Evolutionary conservation across 2,113 vertebrate species (phyloP).

Genomic region (Athene noctua): DNA sequence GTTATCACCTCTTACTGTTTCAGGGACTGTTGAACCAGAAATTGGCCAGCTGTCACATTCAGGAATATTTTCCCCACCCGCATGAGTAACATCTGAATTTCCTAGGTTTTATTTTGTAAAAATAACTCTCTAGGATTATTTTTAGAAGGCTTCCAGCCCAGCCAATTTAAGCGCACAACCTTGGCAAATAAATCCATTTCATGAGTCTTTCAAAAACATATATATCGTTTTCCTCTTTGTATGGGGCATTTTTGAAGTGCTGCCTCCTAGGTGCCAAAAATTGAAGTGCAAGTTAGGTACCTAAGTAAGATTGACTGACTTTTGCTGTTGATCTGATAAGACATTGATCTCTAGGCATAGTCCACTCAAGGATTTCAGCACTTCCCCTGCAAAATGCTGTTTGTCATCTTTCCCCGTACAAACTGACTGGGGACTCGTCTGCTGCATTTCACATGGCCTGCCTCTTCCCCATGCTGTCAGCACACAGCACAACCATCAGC

Average conservation of each 20-base stretch:
- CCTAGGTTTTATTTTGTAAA: constrained; percentile 6
- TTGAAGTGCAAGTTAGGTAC: neutral
- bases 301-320: neutral
- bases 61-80: neutral
- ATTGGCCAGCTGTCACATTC: neutral
- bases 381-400: neutral
- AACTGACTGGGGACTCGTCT: neutral
- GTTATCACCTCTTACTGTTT: neutral
- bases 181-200: neutral
- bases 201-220: neutral
- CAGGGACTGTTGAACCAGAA: neutral
- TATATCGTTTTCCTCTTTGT: neutral
- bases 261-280: neutral
- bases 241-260: neutral
- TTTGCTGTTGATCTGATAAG: neutral
- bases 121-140: constrained; percentile 18
- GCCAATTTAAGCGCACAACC: neutral
- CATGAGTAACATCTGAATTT: constrained; percentile 38
- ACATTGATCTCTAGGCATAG: neutral
- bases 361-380: neutral
- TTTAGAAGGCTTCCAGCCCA: neutral
- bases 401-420: neutral
- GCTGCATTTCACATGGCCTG: neutral
- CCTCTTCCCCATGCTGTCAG: neutral
- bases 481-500: neutral